Evolutionary conservation across 2,888 invertebrate species (phyloP).

Genomic region (Odontothrips loti): DNA sequence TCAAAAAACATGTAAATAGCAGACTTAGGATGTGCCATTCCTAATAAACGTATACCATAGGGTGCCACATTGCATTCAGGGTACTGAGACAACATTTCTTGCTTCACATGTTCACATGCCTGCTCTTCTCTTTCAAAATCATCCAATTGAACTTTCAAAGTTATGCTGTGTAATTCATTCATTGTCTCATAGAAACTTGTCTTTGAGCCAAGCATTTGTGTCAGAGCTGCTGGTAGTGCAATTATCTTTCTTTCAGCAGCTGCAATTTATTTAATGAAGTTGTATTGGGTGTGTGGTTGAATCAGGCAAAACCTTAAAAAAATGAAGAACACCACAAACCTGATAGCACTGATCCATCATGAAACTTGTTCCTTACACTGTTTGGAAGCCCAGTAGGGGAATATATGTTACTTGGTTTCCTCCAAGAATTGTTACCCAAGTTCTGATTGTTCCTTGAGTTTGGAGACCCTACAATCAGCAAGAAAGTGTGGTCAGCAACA

Average conservation of each 20-base stretch:
- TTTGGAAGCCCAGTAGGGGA: background rate
- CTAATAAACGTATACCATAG: background rate
- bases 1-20: constrained; percentile 15
- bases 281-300: background rate
- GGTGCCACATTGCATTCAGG: background rate
- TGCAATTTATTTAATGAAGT: background rate
- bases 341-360: background rate
- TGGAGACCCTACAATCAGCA: background rate
- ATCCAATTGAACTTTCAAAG: background rate
- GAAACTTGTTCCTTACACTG: background rate
- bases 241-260: background rate
- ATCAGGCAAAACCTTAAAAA: background rate
- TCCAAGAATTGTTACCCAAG: background rate
- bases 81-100: background rate
- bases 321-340: background rate
- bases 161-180: background rate
- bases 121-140: background rate
- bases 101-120: constrained; percentile 13
- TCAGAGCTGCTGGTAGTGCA: background rate
- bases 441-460: background rate
- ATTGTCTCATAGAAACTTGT: background rate
- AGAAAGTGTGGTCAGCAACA: background rate
- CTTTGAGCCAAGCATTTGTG: background rate
- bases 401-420: background rate
- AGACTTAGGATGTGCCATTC: background rate